Evolutionary conservation across 53 echinoderm and acorn worm genomes (phyloP), one percentile per base, ranked within the genome.

Genomic region (Paracentrotus lividus): DNA sequence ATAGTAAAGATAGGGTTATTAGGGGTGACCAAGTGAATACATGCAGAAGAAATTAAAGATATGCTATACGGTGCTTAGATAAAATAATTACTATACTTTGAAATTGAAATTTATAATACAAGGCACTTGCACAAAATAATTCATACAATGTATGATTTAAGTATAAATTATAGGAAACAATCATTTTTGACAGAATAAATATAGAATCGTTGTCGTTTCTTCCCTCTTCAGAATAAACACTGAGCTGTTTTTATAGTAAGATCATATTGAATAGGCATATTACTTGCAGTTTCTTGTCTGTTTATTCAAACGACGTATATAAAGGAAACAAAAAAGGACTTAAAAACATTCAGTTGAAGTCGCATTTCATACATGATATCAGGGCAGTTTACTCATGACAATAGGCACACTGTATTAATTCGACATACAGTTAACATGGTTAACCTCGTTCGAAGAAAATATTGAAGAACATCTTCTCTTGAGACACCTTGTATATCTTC

Each of bases 1-100:
- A 51, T 69, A 49, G 42, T 26, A 72, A 90, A 75, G 72, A 27
- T 38, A 52, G 75, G 57, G 49, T 90, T 21, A 90, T 69, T 27
- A 32, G 52, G 52, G 75, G 91, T 72, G 91, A 72, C 52, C 31
- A 54, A 44, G 2, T 90, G 69, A 86, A 56, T 8, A 40, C 18
- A 40, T 8, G 72, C 18, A 40, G 40, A 18, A 36, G 72, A 40
- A 40, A n/a, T n/a, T n/a, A n/a, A 72, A 38, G 36, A 36, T 40
- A 40, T 3, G 40, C 72, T 40, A 72, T 16, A 72, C 72, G 40
- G 72, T 72, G 72, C 18, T 18, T 72, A 72, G 67, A 67, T 32
- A 31, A 67, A 60, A 60, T 60, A 21, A 60, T 60, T 54, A 18
- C 54, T 18, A 54, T 54, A 18, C 18, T 54, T 54, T 13, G 13